Percentiles rank a stretch among this genome's conserved stretches.
Evolutionary conservation across 2,888 invertebrate species (phyloP).

Genomic region (Calameuta pallipes): DNA sequence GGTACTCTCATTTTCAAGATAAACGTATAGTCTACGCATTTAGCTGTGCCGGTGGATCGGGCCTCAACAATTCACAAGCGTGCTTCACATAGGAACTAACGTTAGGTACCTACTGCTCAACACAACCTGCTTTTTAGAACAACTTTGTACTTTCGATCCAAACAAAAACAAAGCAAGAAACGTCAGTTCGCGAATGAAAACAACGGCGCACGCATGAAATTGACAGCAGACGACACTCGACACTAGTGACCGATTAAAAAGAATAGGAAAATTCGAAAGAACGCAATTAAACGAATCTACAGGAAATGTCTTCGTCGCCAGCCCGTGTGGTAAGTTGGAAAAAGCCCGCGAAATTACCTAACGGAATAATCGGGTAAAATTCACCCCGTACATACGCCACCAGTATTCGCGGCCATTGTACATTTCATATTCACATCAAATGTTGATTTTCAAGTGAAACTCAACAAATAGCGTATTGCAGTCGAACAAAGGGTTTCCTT

Average conservation of each 20-base stretch:
- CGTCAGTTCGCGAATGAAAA: background rate
- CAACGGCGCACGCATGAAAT: background rate
- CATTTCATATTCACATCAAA: background rate
- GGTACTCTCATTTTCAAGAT: too few relatives aligned
- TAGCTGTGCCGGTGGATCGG: too few relatives aligned
- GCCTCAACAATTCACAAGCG: background rate
- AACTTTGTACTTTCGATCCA: background rate
- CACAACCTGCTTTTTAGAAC: background rate
- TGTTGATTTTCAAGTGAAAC: background rate
- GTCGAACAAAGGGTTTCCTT: background rate
- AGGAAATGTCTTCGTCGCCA: background rate
- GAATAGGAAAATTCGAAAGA: background rate
- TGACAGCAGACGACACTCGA: background rate
- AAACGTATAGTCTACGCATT: too few relatives aligned
- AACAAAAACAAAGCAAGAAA: background rate
- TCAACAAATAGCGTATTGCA: background rate
- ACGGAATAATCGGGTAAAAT: background rate
- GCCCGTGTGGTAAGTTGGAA: background rate
- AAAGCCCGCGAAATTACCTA: background rate
- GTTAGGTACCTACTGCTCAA: background rate
- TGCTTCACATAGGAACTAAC: background rate
- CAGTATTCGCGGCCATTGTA: background rate
- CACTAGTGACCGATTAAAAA: background rate
- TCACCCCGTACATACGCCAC: background rate
- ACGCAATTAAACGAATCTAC: background rate